Evolutionary conservation across 1,140 invertebrate species (phyloP).

Genomic region (Microplitis mediator): DNA sequence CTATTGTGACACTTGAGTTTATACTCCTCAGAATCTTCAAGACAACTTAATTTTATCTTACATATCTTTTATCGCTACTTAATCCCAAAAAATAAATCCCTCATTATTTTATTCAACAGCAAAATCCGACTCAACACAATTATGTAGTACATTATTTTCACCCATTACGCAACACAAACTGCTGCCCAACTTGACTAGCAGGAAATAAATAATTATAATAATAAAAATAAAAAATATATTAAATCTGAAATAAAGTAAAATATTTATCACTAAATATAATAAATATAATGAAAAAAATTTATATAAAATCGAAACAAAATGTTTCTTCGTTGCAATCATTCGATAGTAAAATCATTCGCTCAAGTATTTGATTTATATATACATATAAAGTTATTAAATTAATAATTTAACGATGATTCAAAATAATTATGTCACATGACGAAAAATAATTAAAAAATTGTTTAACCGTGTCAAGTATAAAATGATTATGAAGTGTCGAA

Average conservation of each 20-base stretch:
- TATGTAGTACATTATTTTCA: too few species aligned
- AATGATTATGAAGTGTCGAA: too few species aligned
- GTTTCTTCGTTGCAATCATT: conserved; percentile 2
- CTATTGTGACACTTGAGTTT: too few species aligned
- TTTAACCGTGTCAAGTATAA: too few species aligned
- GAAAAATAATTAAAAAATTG: not conserved
- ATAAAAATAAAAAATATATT: not conserved
- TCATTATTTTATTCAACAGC: not conserved
- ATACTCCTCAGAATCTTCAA: not conserved
- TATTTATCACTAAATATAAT: too few species aligned
- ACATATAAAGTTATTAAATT: not conserved
- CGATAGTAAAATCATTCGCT: not conserved
- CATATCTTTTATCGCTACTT: not conserved
- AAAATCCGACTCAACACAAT: too few species aligned
- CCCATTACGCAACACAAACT: not conserved
- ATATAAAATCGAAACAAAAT: not conserved
- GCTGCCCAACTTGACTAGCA: conserved; percentile 1
- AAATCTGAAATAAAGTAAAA: conserved; percentile 1
- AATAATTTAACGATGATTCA: not conserved
- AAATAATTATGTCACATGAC: not conserved
- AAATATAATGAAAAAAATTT: not conserved
- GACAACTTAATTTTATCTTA: not conserved
- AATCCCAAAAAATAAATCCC: not conserved
- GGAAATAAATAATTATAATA: not conserved
- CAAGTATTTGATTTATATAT: not conserved